Percentiles rank a stretch among this genome's conserved stretches.
Evolutionary conservation across 1,140 invertebrate genomes (phyloP).

Genomic region (Solenopsis invicta): DNA sequence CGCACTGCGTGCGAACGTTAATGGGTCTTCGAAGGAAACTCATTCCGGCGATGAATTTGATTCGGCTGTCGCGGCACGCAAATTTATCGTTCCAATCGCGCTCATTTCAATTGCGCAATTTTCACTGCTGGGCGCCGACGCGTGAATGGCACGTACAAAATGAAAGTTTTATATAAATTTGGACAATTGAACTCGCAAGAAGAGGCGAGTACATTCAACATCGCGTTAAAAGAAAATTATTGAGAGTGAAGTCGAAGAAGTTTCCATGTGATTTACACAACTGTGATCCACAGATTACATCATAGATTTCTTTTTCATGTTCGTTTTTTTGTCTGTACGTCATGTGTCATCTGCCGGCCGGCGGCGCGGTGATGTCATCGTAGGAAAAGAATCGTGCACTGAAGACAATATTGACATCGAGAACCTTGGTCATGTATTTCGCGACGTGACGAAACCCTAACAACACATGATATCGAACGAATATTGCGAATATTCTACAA

Average conservation of each 20-base stretch:
- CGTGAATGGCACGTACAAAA: background rate
- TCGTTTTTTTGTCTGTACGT: background rate
- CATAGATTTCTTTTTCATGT: background rate
- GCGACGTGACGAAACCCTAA: background rate
- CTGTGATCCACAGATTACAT: background rate
- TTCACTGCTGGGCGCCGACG: background rate
- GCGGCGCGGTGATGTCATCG: slow-evolving; percentile 66
- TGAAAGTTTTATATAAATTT: slow-evolving; percentile 12
- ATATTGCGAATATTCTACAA: no score
- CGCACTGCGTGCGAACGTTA: slow-evolving; percentile 32
- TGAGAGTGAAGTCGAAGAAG: background rate
- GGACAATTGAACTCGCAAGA: background rate
- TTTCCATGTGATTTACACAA: background rate
- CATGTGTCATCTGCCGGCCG: background rate
- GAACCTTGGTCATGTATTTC: background rate
- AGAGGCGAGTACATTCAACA: background rate
- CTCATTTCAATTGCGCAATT: background rate
- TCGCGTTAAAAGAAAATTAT: background rate
- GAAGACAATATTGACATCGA: slow-evolving; percentile 61
- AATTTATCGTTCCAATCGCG: slow-evolving; percentile 9
- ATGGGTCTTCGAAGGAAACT: slow-evolving; percentile 9
- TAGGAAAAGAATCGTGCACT: slow-evolving; percentile 44
- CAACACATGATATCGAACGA: no score
- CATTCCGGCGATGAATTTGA: slow-evolving; percentile 19
- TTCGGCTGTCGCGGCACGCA: slow-evolving; percentile 1